Base-by-base conservation (phyloP, 2,888 invertebrate genomes). In the Euplagia quadripunctaria region DNA sequence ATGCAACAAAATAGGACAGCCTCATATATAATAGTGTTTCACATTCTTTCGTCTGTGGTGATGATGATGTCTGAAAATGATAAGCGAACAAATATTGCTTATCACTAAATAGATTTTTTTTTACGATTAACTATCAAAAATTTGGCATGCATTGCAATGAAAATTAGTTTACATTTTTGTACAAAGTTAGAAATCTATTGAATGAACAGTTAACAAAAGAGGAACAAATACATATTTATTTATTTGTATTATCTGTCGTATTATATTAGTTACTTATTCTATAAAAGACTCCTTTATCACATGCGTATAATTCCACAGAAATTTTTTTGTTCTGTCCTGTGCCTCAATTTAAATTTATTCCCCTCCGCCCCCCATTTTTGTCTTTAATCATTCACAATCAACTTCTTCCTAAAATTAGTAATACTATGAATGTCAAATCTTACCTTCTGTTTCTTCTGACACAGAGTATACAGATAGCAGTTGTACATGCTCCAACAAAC, bases 381-480 rank as follows among this genome's bases (percentile, higher is more conserved):
- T 1, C 1, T 52, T 9, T n/a, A 52, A 52, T n/a, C 52, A 52
- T 17, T 52, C 7, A 52, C 7, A 52, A 52, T 17, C 8, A 52
- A 52, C n/a, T n/a, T 52, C 14, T 7, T 0, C 17, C 3, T 17
- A 17, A 52, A 58, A 55, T 2, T 4, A 7, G 42, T 17, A 43
- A 58, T 11, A 55, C n/a, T 11, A 43, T 4, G 11, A 20, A 14
- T 20, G n/a, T 58, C 14, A 42, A 61, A 17, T 70, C 63, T 87
- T 89, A 97, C 97, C 97, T 96, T 90, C 96, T 95, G 77, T 95
- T 97, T 79, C 94, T 96, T 72, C 97, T 96, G 74, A 97, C 96
- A 87, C 98, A 98, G 70, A 97, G 96, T 80, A 98, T 97, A 87
- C 98, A 98, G 14, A 98, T 94, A 17, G 98, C 98, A 0, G 98